Evolutionary conservation across 2,888 invertebrate genomes (phyloP).

Genomic region (Archips crataeganus): DNA sequence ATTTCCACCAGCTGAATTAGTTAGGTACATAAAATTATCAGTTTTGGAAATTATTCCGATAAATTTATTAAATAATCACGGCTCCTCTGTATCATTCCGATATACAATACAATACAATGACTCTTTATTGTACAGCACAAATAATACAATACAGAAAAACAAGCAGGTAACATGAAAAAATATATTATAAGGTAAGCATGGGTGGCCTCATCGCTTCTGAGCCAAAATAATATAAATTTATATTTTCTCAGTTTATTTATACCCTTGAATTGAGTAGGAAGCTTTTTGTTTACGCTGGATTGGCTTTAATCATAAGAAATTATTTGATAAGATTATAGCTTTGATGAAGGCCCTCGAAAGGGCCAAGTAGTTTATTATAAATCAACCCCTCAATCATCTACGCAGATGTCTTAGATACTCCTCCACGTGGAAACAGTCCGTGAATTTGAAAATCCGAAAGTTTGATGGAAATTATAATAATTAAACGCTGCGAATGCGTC

Average conservation of each 20-base stretch:
- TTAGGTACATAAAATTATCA: not conserved
- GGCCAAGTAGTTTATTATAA: slow-evolving; percentile 22
- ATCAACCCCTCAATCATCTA: slow-evolving; percentile 25
- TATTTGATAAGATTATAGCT: slow-evolving; percentile 26
- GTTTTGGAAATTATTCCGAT: not conserved
- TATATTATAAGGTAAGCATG: too few species aligned
- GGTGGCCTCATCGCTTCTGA: too few species aligned
- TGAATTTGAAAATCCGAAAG: slow-evolving; percentile 57
- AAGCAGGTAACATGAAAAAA: too few species aligned
- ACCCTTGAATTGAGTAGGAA: slow-evolving; percentile 23
- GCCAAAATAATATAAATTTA: not conserved
- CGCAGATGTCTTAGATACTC: slow-evolving; percentile 36
- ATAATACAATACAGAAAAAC: too few species aligned
- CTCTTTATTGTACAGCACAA: too few species aligned
- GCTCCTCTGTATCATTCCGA: not conserved
- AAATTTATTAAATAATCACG: slow-evolving; percentile 9
- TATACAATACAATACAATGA: not conserved
- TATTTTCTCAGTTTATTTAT: slow-evolving; percentile 30
- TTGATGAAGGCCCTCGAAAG: slow-evolving; percentile 4
- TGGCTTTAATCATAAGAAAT: slow-evolving; percentile 30
- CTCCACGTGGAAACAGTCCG: slow-evolving; percentile 58
- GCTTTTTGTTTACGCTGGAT: slow-evolving; percentile 22
- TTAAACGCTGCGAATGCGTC: slow-evolving; percentile 78
- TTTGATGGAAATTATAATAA: slow-evolving; percentile 82
- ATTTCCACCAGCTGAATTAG: not conserved